phyloP scores from a whole-genome alignment of 2,888 invertebrate species.

The Lydus trimaculatus region DNA sequence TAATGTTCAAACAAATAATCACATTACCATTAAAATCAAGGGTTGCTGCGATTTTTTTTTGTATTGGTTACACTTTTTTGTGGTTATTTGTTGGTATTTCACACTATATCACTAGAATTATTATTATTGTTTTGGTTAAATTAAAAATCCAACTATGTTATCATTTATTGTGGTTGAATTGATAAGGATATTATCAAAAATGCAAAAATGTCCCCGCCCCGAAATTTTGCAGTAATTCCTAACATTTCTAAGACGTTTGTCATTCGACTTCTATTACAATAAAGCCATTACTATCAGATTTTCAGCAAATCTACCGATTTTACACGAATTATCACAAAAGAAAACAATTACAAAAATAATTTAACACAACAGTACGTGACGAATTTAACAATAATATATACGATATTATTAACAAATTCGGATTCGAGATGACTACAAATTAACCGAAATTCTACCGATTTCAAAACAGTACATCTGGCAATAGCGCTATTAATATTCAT shows the following conservation, averaged over 20 bases:
- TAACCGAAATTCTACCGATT: too few species aligned
- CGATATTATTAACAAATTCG: too few species aligned
- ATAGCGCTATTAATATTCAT: too few species aligned
- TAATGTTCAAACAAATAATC: neutral
- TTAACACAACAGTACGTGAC: too few species aligned
- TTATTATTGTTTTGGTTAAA: neutral
- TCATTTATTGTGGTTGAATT: neutral
- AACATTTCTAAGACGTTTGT: conserved; percentile 7
- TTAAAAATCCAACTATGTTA: neutral
- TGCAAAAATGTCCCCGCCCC: conserved; percentile 1
- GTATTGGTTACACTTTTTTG: neutral
- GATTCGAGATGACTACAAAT: too few species aligned
- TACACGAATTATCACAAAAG: too few species aligned
- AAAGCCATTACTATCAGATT: neutral
- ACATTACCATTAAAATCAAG: neutral
- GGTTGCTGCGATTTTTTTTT: neutral
- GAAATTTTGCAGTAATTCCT: conserved; percentile 5
- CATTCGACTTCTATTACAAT: neutral
- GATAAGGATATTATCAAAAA: neutral
- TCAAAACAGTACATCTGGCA: too few species aligned
- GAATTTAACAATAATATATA: too few species aligned
- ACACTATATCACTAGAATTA: neutral
- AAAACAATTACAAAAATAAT: too few species aligned
- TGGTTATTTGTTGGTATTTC: neutral
- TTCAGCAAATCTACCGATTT: neutral